A percentile compares a stretch with the other conserved stretches of the same genome.
Conservation (phyloP, 2,113 vertebrate species). For the Neoarius graeffei region DNA sequence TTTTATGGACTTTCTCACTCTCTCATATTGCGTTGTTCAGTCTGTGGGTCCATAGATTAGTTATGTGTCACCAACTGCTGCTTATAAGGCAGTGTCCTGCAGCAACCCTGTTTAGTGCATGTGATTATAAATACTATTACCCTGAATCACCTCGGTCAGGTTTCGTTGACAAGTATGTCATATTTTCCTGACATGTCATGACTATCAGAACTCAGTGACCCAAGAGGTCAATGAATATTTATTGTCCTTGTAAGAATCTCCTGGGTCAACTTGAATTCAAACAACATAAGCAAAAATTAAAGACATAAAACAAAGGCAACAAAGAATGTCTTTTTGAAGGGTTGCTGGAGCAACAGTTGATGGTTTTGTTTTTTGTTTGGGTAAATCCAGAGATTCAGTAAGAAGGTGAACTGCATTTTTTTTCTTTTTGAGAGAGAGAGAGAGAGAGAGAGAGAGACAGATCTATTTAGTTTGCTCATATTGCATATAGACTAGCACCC, state of each 20-base stretch:
- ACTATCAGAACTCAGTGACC: background rate
- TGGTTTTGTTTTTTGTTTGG: background rate
- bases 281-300: background rate
- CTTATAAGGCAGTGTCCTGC: slow-evolving; percentile 31
- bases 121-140: background rate
- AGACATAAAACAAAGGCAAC: background rate
- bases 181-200: background rate
- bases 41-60: slow-evolving; percentile 47
- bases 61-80: slow-evolving; percentile 38
- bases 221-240: background rate
- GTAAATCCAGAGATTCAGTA: background rate
- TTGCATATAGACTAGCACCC: background rate
- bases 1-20: background rate
- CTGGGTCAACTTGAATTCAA: background rate
- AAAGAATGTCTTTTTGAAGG: background rate
- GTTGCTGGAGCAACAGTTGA: background rate
- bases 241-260: background rate
- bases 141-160: background rate
- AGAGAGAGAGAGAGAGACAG: background rate
- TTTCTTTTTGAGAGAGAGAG: background rate
- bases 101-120: slow-evolving; percentile 16
- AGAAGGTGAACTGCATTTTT: background rate
- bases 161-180: background rate
- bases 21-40: slow-evolving; percentile 47
- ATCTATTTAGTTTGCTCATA: background rate